phyloP scores from a whole-genome alignment of 2,888 invertebrate genomes.

The Pogonocherus hispidulus region DNA sequence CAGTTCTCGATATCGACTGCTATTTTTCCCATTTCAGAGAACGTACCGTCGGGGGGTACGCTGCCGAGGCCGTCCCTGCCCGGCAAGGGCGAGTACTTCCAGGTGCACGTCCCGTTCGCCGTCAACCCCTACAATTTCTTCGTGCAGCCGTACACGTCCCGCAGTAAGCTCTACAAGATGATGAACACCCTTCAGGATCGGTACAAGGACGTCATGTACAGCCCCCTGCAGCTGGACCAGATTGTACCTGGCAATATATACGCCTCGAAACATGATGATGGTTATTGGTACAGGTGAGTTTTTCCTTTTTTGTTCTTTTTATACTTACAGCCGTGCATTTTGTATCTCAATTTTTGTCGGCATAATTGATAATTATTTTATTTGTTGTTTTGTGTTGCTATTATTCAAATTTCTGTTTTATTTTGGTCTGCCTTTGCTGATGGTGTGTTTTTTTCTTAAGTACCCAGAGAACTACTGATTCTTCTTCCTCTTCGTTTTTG shows the following conservation, averaged over 20 bases:
- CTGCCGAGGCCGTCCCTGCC: slow-evolving; percentile 69
- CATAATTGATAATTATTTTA: no score
- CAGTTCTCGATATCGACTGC: neutral
- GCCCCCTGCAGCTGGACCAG: slow-evolving; percentile 63
- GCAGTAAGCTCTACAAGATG: slow-evolving; percentile 71
- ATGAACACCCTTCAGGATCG: slow-evolving; percentile 78
- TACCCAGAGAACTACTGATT: no score
- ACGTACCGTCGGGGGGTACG: slow-evolving; percentile 63
- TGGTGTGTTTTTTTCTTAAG: no score
- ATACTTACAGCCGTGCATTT: no score
- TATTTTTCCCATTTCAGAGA: slow-evolving; percentile 41
- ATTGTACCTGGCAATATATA: slow-evolving; percentile 75
- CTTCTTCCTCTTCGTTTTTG: no score
- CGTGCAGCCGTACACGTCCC: slow-evolving; percentile 71
- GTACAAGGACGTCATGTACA: slow-evolving; percentile 72
- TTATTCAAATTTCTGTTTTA: no score
- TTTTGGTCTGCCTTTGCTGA: no score
- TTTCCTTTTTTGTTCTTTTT: no score
- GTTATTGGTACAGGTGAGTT: slow-evolving; percentile 81
- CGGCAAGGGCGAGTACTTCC: slow-evolving; percentile 73
- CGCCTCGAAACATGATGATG: slow-evolving; percentile 78
- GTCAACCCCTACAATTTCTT: slow-evolving; percentile 84
- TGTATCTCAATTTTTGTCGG: no score
- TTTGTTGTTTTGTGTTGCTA: no score
- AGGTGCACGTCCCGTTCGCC: slow-evolving; percentile 81